phyloP scores from a whole-genome alignment of 2,113 vertebrate genomes.

The Axis porcinus region DNA sequence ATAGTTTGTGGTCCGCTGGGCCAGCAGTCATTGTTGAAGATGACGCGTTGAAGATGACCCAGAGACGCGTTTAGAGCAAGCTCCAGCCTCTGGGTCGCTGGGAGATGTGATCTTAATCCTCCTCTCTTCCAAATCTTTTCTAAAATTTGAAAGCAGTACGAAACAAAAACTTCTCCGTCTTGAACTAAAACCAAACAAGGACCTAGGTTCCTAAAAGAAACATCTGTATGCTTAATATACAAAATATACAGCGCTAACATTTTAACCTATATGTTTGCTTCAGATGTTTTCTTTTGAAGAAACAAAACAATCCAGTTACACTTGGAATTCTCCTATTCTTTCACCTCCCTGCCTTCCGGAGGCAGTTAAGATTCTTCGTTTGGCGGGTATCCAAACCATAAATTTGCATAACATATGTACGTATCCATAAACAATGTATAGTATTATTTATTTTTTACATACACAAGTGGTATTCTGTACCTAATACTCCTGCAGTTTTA shows the following conservation, averaged over 20 bases:
- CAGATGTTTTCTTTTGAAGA: not conserved
- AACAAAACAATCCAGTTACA: not conserved
- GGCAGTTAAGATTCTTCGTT: not conserved
- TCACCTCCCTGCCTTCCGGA: not conserved
- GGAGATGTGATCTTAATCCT: not conserved
- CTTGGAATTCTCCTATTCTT: not conserved
- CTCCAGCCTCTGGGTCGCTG: not conserved
- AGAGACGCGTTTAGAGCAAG: rapidly evolving
- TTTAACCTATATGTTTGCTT: not conserved
- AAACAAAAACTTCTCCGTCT: not conserved
- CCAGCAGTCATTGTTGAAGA: rapidly evolving
- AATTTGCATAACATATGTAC: not conserved
- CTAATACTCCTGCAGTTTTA: not conserved
- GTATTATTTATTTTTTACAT: not conserved
- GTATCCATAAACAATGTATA: not conserved
- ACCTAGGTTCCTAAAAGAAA: not conserved
- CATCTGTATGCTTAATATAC: not conserved
- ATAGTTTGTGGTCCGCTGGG: rapidly evolving
- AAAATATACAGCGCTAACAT: not conserved
- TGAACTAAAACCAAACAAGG: not conserved
- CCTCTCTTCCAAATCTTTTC: not conserved
- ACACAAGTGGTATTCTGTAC: not conserved
- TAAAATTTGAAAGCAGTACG: not conserved
- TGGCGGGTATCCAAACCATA: not conserved
- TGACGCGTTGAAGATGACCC: rapidly evolving